Evolutionary conservation across 1,140 invertebrate species (phyloP).

Genomic region (Hyles vespertilio): DNA sequence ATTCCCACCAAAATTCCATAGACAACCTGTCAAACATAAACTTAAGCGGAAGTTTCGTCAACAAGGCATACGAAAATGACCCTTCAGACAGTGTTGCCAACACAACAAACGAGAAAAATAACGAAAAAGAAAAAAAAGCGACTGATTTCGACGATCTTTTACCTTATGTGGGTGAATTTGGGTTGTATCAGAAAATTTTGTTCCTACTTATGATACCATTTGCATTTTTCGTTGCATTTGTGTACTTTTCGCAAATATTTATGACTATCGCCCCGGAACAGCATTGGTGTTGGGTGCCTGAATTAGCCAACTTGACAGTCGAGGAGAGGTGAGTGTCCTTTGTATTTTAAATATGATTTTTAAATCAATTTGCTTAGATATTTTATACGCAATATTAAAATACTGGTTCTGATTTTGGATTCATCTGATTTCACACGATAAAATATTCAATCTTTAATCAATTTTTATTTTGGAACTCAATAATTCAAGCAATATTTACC

Average conservation of each 20-base stretch:
- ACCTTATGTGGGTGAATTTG: slow-evolving; percentile 91
- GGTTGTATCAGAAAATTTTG: slow-evolving; percentile 89
- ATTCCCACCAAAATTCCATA: slow-evolving; percentile 50
- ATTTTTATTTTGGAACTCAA: too few relatives aligned
- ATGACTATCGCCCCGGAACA: slow-evolving; percentile 87
- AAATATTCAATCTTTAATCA: too few relatives aligned
- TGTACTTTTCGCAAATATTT: slow-evolving; percentile 92
- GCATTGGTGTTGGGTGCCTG: slow-evolving; percentile 88
- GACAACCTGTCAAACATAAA: slow-evolving; percentile 59
- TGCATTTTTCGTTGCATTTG: slow-evolving; percentile 89
- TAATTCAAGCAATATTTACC: too few relatives aligned
- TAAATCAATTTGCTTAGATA: background rate
- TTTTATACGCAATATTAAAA: too few relatives aligned
- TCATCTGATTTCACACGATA: too few relatives aligned
- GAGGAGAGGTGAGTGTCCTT: slow-evolving; percentile 81
- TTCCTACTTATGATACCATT: slow-evolving; percentile 92
- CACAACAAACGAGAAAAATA: slow-evolving; percentile 19
- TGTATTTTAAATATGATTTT: background rate
- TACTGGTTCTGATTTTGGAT: too few relatives aligned
- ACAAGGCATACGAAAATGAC: slow-evolving; percentile 54
- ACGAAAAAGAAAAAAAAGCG: slow-evolving; percentile 44
- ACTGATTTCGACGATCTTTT: slow-evolving; percentile 74
- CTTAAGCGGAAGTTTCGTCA: slow-evolving; percentile 46
- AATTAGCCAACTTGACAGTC: slow-evolving; percentile 81
- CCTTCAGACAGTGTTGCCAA: slow-evolving; percentile 11